Conservation (phyloP, 2,888 invertebrate genomes). For the Lasioglossum figueresi region DNA sequence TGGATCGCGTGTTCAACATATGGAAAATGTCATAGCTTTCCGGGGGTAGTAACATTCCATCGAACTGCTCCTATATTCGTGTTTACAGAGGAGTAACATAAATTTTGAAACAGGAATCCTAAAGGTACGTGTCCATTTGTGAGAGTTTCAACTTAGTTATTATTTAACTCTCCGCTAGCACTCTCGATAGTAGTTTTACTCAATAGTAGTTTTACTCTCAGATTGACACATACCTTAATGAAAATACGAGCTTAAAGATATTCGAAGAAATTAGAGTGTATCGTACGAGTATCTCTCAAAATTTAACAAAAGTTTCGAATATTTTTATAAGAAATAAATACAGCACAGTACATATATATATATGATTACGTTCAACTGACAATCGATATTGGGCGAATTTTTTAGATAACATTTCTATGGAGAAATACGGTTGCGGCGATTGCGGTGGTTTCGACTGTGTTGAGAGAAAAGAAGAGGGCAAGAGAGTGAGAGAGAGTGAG, state of each 20-base stretch:
- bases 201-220: too few species aligned
- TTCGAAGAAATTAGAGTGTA: background rate
- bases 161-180: too few species aligned
- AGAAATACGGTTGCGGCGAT: background rate
- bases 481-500: background rate
- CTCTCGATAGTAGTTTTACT: too few species aligned
- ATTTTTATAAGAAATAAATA: slow-evolving; percentile 2
- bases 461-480: background rate
- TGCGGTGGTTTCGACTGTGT: background rate
- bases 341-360: background rate
- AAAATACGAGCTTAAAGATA: background rate
- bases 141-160: too few species aligned
- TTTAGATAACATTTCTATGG: background rate
- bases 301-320: background rate
- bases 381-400: background rate
- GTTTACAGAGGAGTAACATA: background rate
- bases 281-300: background rate
- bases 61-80: background rate
- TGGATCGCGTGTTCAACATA: too few species aligned
- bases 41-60: too few species aligned
- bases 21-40: too few species aligned
- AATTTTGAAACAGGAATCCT: background rate
- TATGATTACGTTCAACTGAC: background rate
- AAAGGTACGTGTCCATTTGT: too few species aligned
- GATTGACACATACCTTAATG: background rate